These are phyloP conservation scores for Paracentrotus lividus DNA, from an alignment of 53 echinoderm and acorn worm species.

Conservation along the genomic window DNA sequence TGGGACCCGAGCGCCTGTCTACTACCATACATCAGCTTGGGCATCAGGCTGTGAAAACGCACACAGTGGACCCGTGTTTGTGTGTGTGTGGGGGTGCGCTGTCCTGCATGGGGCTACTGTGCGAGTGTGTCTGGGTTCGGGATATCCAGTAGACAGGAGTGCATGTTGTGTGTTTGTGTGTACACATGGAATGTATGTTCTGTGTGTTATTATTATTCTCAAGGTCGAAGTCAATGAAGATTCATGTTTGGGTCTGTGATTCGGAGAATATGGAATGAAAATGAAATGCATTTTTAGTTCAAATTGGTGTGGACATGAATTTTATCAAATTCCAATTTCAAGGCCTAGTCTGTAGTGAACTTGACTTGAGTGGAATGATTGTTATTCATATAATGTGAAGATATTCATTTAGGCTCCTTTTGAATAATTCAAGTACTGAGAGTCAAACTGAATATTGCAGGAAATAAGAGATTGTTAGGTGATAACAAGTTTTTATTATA, in stretches of 20 bases:
- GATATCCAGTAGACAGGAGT: slow-evolving; percentile 6
- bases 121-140: not conserved
- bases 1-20: slow-evolving; percentile 24
- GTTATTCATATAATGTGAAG: too few species aligned
- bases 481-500: too few species aligned
- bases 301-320: too few species aligned
- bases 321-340: too few species aligned
- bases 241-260: not conserved
- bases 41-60: slow-evolving; percentile 50
- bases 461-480: too few species aligned
- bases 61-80: not conserved
- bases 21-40: slow-evolving; percentile 16
- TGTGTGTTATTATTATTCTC: not conserved
- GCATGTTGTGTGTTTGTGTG: not conserved
- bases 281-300: not conserved
- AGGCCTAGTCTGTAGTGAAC: too few species aligned
- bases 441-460: too few species aligned
- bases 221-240: not conserved
- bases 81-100: slow-evolving; percentile 22
- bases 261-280: not conserved
- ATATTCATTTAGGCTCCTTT: too few species aligned
- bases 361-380: too few species aligned
- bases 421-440: too few species aligned
- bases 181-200: not conserved
- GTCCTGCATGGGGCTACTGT: slow-evolving; percentile 5